phyloP scores from a whole-genome alignment of 2,888 invertebrate species.

The Beris chalybata region DNA sequence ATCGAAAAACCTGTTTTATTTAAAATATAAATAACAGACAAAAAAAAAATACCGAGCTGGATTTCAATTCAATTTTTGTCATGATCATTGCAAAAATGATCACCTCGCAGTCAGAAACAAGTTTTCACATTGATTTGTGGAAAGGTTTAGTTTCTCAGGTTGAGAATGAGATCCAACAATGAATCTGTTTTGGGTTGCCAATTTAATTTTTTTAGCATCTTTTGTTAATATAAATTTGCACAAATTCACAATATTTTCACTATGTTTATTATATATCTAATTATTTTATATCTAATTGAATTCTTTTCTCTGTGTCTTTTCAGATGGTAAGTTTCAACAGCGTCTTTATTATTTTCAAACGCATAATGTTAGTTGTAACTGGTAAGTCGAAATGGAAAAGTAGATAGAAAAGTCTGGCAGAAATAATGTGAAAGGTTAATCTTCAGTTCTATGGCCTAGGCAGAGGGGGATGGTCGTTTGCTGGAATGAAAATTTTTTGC shows the following conservation, averaged over 20 bases:
- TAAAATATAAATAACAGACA: constrained; percentile 15
- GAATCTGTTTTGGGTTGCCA: background rate
- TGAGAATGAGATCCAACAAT: background rate
- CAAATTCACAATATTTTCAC: too few relatives aligned
- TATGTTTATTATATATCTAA: too few relatives aligned
- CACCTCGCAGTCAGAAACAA: constrained; percentile 20
- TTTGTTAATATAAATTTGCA: background rate
- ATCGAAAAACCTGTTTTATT: constrained; percentile 22
- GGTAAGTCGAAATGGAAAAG: background rate
- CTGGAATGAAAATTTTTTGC: too few relatives aligned
- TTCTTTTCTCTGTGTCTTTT: constrained; percentile 44
- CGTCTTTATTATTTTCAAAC: background rate
- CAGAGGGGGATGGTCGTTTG: too few relatives aligned
- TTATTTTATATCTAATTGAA: constrained; percentile 5
- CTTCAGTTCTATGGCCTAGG: too few relatives aligned
- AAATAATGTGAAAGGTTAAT: too few relatives aligned
- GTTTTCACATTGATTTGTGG: constrained; percentile 6
- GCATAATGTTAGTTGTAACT: background rate
- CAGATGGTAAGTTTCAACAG: constrained; percentile 56
- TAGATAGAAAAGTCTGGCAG: background rate
- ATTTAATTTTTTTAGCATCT: background rate
- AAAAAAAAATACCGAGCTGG: background rate
- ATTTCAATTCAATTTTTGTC: constrained; percentile 31
- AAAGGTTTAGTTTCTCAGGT: background rate
- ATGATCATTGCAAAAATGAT: constrained; percentile 30